Base-by-base conservation (phyloP, 2,888 invertebrate species). In the Nesidiocoris tenuis region DNA sequence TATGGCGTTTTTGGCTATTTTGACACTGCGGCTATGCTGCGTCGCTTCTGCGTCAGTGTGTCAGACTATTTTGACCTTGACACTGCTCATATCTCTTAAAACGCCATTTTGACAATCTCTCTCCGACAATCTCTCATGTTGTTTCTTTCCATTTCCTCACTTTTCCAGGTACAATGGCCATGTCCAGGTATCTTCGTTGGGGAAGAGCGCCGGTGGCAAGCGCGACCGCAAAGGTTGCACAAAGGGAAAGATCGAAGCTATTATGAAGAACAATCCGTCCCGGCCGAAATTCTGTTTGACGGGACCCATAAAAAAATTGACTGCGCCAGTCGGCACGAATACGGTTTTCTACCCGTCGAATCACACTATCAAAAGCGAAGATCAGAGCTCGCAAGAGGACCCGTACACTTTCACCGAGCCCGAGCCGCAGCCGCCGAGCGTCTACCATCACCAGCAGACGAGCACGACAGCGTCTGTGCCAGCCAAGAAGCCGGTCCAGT, bases 171-270 rank as follows among this genome's bases (percentile, higher is more conserved):
- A 79, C 74, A 81, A 81, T 79, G 81, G 81, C 74, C 80, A 80
- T 77, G 79, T 80, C 72, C 80, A 80, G 72, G 75, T 81, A 75
- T 78, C 81, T 71, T 75, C 79, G 67, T 74, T 78, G 76, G 79
- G 80, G 61, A 79, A 80, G 23, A 72, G 77, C n/a, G 72, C 79
- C 16, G 77, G 79, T 23, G 76, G 79, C 19, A 81, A 80, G 70
- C 80, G 80, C 65, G 81, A 81, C 77, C 78, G 81, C 59, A 81
- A 81, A 75, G 81, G 81, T 67, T 81, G 81, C 78, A 81, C 80
- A 74, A 81, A 81, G 76, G 81, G 80, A 64, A 81, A 81, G 78
- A 80, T 81, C 77, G 81, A 81, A 77, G 80, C 80, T 55, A 80
- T 81, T 56, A 75, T 81, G 78, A 81, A 80, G 76, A 80, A 81